Conservation (phyloP, 2,888 invertebrate species). For the Dynastes tityus region DNA sequence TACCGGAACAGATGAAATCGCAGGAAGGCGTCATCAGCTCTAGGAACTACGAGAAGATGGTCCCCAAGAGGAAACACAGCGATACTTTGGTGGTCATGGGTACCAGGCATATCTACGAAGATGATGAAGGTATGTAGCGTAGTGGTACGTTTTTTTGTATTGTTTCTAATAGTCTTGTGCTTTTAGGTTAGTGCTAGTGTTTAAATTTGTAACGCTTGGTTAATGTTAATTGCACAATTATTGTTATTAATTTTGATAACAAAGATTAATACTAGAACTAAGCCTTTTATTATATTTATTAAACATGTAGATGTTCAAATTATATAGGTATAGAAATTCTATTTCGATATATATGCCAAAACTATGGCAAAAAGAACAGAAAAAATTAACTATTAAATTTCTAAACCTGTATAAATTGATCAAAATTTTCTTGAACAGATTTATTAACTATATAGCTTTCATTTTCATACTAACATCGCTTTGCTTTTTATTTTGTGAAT, state of each 20-base stretch:
- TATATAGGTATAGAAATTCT: too few relatives aligned
- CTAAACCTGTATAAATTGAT: neutral
- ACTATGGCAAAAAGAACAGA: too few relatives aligned
- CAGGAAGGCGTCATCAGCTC: constrained; percentile 66
- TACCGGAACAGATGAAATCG: constrained; percentile 64
- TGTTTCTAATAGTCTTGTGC: constrained; percentile 20
- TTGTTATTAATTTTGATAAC: too few relatives aligned
- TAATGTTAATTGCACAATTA: too few relatives aligned
- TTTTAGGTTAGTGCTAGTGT: constrained; percentile 17
- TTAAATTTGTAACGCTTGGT: neutral
- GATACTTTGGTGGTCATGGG: constrained; percentile 69
- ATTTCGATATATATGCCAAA: too few relatives aligned
- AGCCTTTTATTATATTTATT: too few relatives aligned
- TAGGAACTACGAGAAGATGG: constrained; percentile 66
- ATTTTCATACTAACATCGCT: constrained; percentile 2
- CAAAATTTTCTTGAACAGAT: neutral
- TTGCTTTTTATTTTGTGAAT: constrained; percentile 1
- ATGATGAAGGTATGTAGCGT: constrained; percentile 65
- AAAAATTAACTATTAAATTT: too few relatives aligned
- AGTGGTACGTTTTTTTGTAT: neutral
- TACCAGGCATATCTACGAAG: constrained; percentile 67
- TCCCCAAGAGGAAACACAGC: constrained; percentile 65
- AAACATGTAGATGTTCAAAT: too few relatives aligned
- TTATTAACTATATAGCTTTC: constrained; percentile 8
- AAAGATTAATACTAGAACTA: too few relatives aligned